Evolutionary conservation across 2,113 vertebrate genomes (phyloP).

Genomic region (Balaeniceps rex): DNA sequence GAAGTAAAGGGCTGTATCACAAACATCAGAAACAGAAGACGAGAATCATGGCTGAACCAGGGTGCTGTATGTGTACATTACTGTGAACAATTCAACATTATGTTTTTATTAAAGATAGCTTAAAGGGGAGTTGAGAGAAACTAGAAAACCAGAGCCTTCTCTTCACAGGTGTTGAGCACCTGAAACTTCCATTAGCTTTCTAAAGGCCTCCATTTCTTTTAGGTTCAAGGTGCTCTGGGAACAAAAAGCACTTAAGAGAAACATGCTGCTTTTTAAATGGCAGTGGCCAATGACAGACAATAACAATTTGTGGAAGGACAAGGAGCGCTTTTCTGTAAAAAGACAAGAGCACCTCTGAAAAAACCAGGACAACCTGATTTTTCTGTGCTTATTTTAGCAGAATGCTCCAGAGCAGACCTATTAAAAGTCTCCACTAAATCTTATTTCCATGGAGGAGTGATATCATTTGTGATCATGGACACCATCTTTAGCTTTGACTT

Average conservation of each 20-base stretch:
- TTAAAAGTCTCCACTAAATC: not conserved
- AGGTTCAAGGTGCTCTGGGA: constrained; percentile 10
- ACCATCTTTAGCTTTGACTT: constrained; percentile 45
- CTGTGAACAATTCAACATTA: not conserved
- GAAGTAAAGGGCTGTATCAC: not conserved
- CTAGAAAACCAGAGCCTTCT: not conserved
- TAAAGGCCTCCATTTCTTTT: not conserved
- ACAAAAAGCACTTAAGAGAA: constrained; percentile 37
- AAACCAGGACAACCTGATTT: constrained; percentile 1
- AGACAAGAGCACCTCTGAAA: not conserved
- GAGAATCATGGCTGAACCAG: not conserved
- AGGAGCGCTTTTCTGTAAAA: not conserved
- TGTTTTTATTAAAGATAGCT: not conserved
- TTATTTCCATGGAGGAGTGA: not conserved
- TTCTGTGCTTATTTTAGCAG: constrained; percentile 9
- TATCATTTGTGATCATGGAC: not conserved
- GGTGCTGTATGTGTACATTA: not conserved
- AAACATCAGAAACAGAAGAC: not conserved
- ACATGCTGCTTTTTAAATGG: not conserved
- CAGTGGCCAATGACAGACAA: not conserved
- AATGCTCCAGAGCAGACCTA: not conserved
- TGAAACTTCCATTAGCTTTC: constrained; percentile 35
- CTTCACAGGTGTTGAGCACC: constrained; percentile 1
- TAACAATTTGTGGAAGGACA: constrained; percentile 11
- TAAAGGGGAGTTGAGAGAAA: not conserved